Percentiles rank a stretch among this genome's conserved stretches.
Evolutionary conservation across 2,797 vertebrate genomes (phyloP).

Genomic region (Diglossa cyanea): DNA sequence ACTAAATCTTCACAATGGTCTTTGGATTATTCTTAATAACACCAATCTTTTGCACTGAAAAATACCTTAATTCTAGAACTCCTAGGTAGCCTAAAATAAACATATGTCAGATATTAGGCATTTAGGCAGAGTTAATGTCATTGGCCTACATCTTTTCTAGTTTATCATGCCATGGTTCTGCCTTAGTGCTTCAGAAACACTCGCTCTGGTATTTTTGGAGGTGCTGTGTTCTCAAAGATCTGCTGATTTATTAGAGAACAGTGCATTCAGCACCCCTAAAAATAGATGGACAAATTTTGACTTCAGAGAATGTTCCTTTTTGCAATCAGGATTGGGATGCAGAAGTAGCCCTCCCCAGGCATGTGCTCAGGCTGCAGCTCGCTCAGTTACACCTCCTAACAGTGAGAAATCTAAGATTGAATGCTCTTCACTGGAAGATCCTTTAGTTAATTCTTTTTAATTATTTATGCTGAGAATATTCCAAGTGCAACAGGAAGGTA

Average conservation of each 20-base stretch:
- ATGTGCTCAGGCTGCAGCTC: not conserved
- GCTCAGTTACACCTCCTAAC: not conserved
- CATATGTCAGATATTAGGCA: not conserved
- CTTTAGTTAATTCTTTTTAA: not conserved
- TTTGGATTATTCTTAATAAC: not conserved
- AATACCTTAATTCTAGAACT: not conserved
- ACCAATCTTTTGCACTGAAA: not conserved
- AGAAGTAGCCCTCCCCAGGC: not conserved
- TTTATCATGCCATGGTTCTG: not conserved
- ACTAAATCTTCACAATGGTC: not conserved
- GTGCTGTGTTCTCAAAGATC: not conserved
- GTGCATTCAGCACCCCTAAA: not conserved
- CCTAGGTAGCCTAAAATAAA: not conserved
- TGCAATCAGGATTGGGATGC: not conserved
- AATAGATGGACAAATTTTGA: not conserved
- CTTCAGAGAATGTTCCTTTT: not conserved
- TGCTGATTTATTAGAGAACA: not conserved
- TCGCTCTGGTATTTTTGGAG: not conserved
- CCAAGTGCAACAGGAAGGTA: not conserved
- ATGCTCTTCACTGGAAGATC: not conserved
- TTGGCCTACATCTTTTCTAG: not conserved
- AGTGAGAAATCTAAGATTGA: not conserved
- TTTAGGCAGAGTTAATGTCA: not conserved
- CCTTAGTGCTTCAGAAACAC: not conserved
- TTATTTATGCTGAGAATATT: constrained; percentile 25